phyloP scores from a whole-genome alignment of 2,113 vertebrate genomes.

The Apaloderma vittatum region DNA sequence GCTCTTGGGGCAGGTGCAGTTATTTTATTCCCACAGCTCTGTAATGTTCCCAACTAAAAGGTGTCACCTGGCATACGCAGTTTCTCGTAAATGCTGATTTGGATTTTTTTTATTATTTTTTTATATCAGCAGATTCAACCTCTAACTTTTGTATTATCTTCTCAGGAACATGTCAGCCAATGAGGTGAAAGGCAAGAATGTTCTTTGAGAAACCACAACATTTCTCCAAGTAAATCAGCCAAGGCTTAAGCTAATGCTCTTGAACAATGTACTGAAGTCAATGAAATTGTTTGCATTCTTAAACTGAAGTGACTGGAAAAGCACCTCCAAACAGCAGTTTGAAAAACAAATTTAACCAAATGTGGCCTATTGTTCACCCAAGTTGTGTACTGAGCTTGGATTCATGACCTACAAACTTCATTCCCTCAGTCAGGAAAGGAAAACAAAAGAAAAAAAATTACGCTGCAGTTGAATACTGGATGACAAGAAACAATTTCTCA shows the following conservation, averaged over 20 bases:
- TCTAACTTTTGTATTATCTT: neutral
- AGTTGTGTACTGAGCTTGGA: neutral
- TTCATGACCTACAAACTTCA: neutral
- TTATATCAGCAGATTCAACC: neutral
- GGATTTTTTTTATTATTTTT: too few relatives aligned
- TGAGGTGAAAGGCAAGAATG: neutral
- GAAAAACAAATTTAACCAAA: conserved; percentile 10
- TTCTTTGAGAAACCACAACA: neutral
- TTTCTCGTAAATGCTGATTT: neutral
- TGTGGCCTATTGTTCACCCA: neutral
- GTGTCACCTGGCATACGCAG: neutral
- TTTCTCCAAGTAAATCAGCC: neutral
- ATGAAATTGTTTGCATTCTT: conserved; percentile 13
- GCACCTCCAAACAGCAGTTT: neutral
- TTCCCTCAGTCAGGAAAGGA: neutral
- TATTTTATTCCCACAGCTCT: neutral
- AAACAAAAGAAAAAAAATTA: neutral
- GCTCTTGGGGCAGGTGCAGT: neutral
- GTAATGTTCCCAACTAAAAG: neutral
- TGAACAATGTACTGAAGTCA: neutral
- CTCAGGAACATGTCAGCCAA: neutral
- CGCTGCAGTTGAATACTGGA: neutral
- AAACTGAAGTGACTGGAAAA: conserved; percentile 25
- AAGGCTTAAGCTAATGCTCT: neutral
- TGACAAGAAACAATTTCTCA: conserved; percentile 2